Evolutionary conservation across 2,797 vertebrate species (phyloP), one percentile per base, ranked within the genome.

Genomic region (Enteromius treurensis): DNA sequence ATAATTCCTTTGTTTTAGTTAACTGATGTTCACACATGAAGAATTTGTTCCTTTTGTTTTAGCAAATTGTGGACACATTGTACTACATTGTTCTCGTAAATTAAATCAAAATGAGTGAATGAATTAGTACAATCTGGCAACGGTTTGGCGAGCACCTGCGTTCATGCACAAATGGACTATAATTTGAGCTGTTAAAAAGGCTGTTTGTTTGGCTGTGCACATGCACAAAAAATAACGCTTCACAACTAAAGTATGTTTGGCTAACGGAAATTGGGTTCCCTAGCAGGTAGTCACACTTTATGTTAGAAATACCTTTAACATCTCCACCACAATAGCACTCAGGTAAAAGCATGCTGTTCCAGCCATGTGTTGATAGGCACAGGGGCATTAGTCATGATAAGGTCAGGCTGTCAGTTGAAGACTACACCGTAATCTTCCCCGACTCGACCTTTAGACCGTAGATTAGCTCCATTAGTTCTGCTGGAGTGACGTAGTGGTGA

Each of bases 381-480:
- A 19, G 73, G 49, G 83, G 80, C 88, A 89, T 89, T 89, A 89
- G 84, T 32, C 29, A 71, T 88, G 89, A 90, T 90, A 91, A 92
- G 91, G 89, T 92, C 91, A 91, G 75, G 42, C 88, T 87, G 86
- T 89, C 89, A 88, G 85, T 83, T 83, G 84, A 47, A 68, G 87
- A 82, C 78, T 83, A 70, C 80, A 77, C 85, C 67, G 80, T 92
- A 90, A 92, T 92, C 88, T 88, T 88, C 86, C 70, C 87, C 60
- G 86, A 90, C 86, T 89, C 85, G 84, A 92, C 90, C 90, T 92
- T 92, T 92, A 84, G 81, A 81, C 84, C 79, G 32, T 53, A 85
- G 81, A 90, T 91, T 90, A 90, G 91, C 88, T 89, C 89, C 88
- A 89, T 92, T 91, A 90, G 88, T 87, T 83, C 80, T 86, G 83